These are phyloP conservation scores for Sturmia bella DNA, from an alignment of 2,888 invertebrate species.

Conservation along the genomic window DNA sequence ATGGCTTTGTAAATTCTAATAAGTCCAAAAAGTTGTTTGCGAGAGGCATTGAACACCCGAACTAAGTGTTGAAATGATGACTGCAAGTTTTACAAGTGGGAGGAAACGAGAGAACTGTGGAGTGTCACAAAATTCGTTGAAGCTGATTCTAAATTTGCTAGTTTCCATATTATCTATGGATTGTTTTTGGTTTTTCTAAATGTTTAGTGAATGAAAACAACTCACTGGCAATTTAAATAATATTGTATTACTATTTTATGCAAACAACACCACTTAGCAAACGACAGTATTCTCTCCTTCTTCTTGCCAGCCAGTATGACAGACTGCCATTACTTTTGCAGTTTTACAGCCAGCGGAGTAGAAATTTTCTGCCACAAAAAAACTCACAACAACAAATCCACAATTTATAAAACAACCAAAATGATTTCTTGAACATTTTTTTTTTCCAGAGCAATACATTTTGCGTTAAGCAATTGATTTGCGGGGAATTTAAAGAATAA, in stretches of 20 bases:
- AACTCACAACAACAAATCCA: background rate
- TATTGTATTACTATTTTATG: conserved; percentile 73
- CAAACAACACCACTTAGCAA: conserved; percentile 72
- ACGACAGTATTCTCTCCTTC: conserved; percentile 65
- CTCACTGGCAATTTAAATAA: conserved; percentile 73
- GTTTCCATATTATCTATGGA: background rate
- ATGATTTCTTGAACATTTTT: background rate
- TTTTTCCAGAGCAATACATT: too few relatives aligned
- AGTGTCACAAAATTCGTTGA: too few relatives aligned
- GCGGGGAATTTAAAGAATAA: too few relatives aligned
- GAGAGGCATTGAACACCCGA: too few relatives aligned
- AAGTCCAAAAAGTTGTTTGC: too few relatives aligned
- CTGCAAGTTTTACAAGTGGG: too few relatives aligned
- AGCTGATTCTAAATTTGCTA: too few relatives aligned
- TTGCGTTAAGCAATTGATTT: too few relatives aligned
- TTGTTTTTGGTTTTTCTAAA: conserved; percentile 38
- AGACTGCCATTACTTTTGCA: conserved; percentile 40
- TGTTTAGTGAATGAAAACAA: conserved; percentile 64
- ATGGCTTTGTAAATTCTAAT: too few relatives aligned
- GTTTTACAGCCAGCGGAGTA: conserved; percentile 23
- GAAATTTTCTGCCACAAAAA: conserved; percentile 24
- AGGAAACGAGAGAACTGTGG: too few relatives aligned
- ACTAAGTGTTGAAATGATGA: too few relatives aligned
- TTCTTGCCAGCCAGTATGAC: conserved; percentile 40
- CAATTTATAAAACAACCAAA: too few relatives aligned